These are phyloP conservation scores for Oreochromis aureus DNA, from an alignment of 2,113 vertebrate genomes.

Conservation along the genomic window DNA sequence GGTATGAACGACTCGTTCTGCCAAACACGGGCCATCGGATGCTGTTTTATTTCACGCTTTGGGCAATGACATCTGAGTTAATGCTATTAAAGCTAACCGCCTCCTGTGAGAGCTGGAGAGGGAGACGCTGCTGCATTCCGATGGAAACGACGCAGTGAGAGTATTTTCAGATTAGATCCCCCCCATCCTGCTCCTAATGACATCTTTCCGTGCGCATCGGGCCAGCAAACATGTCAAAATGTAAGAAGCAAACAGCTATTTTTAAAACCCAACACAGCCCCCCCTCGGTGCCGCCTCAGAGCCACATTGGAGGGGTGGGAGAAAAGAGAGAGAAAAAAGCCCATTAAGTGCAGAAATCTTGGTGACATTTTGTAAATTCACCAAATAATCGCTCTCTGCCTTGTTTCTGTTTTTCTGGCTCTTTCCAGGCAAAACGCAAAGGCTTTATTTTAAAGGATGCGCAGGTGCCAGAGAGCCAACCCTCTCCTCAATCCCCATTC, in stretches of 20 bases:
- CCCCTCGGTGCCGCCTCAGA: background rate
- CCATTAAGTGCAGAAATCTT: background rate
- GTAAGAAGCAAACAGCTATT: background rate
- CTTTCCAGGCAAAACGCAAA: constrained; percentile 20
- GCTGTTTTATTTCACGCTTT: constrained; percentile 16
- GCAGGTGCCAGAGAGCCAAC: constrained; percentile 45
- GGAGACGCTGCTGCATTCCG: constrained; percentile 63
- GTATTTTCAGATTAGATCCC: background rate
- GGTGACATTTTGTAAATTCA: background rate
- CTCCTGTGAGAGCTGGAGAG: constrained; percentile 1
- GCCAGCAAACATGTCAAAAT: background rate
- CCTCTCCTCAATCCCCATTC: constrained; percentile 12
- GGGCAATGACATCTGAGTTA: constrained; percentile 32
- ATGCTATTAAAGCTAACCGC: constrained; percentile 24
- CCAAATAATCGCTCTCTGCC: background rate
- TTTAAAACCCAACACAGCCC: background rate
- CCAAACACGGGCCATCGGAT: background rate
- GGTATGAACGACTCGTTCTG: background rate
- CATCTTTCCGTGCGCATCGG: constrained; percentile 11
- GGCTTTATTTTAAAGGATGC: constrained; percentile 35
- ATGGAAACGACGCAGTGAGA: constrained; percentile 69
- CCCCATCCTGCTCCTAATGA: background rate
- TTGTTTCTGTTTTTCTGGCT: background rate
- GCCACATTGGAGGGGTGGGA: background rate
- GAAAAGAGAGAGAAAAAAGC: background rate